Base-by-base conservation (phyloP, 2,888 invertebrate genomes). In the Trichogramma evanescens region DNA sequence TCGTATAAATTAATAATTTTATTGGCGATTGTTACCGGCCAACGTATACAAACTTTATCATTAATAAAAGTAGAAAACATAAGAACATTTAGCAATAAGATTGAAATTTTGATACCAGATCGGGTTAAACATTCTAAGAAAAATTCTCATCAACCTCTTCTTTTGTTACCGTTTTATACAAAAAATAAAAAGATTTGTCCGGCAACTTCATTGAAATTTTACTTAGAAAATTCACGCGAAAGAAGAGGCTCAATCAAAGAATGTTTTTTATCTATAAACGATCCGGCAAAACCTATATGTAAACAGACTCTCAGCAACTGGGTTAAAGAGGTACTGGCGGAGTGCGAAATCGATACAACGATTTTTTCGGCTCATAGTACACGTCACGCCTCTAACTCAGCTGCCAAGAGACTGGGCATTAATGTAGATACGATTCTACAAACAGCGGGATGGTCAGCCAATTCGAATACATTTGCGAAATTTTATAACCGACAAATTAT, bases 1-100 rank as follows among this genome's bases (percentile, higher is more conserved):
- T 63, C 63, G 6, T 41, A 54, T 6, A 65, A 65, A 41, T 55
- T 59, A 5, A 38, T 63, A 6, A 58, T 55, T 1, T 43, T 62
- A 46, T 50, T 66, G 60, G 62, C 63, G 0, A 39, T 63, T 42
- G 45, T 45, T 45, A 45, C 45, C 8, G 45, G 45, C 7, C 45
- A 45, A n/a, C 7, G 45, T 7, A 9, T 45, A n/a, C 45, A 45
- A n/a, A 45, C 45, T n/a, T 45, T 45, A n/a, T 45, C 45, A 9
- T n/a, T 45, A n/a, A 45, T 45, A 45, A 45, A 45, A 9, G n/a
- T 45, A 7, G n/a, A 45, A 45, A 45, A 45, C 45, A 45, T 45
- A n/a, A 45, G n/a, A 45, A 9, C n/a, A 7, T 45, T 45, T n/a
- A n/a, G n/a, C 7, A n/a, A 45, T 9, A 45, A 45, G 45, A n/a